Evolutionary conservation across 2,888 invertebrate genomes (phyloP).

Genomic region (Hydriomena furcata): DNA sequence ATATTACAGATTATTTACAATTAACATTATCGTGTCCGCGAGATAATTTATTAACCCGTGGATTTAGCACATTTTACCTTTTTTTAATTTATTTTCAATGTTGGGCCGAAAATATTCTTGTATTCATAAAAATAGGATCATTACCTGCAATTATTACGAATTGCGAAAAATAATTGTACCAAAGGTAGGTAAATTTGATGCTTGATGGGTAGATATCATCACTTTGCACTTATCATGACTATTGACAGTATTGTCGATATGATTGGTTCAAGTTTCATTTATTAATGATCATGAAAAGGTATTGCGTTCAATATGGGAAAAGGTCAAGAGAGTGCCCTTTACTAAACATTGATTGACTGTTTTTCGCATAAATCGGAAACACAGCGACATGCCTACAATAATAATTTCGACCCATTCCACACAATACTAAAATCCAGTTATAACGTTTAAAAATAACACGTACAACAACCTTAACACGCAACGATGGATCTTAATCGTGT

Average conservation of each 20-base stretch:
- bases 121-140: not conserved
- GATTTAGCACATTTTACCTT: slow-evolving; percentile 58
- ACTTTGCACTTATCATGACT: too few relatives aligned
- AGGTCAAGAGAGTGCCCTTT: too few relatives aligned
- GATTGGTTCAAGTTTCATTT: too few relatives aligned
- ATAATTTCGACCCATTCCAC: slow-evolving; percentile 26
- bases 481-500: slow-evolving; percentile 48
- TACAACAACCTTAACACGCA: slow-evolving; percentile 49
- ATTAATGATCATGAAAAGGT: too few relatives aligned
- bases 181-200: too few relatives aligned
- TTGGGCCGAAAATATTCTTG: slow-evolving; percentile 48
- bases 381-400: slow-evolving; percentile 15
- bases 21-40: slow-evolving; percentile 49
- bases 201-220: too few relatives aligned
- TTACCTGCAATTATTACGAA: too few relatives aligned
- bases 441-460: slow-evolving; percentile 40
- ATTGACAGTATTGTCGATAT: too few relatives aligned
- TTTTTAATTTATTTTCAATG: slow-evolving; percentile 41
- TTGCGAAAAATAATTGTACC: too few relatives aligned
- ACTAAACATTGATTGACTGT: not conserved
- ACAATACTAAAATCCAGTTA: slow-evolving; percentile 21
- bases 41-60: slow-evolving; percentile 48
- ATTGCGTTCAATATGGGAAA: too few relatives aligned
- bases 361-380: not conserved
- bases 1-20: slow-evolving; percentile 75